A percentile compares a stretch with the other conserved stretches of the same genome.
phyloP scores from a whole-genome alignment of 2,888 invertebrate species.

The Epinotia ramella region DNA sequence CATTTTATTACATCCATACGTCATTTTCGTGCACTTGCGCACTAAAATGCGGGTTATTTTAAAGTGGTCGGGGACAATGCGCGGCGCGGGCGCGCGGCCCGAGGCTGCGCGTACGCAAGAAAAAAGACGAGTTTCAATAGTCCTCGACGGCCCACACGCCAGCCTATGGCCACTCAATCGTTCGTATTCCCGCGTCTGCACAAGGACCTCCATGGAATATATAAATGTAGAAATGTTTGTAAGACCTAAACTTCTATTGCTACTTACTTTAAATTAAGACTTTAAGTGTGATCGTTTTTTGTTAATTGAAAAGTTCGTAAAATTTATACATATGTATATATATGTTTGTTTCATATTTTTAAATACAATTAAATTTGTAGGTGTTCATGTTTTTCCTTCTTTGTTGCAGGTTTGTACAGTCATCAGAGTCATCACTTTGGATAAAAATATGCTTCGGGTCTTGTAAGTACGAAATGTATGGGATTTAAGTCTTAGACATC shows the following conservation, averaged over 20 bases:
- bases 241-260: neutral
- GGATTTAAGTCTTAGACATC: neutral
- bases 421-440: neutral
- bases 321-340: neutral
- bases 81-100: constrained; percentile 47
- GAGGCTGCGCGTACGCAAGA: constrained; percentile 61
- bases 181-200: constrained; percentile 63
- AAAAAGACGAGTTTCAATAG: constrained; percentile 77
- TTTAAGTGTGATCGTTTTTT: no score
- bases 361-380: neutral
- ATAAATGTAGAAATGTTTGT: neutral
- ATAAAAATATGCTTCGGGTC: neutral
- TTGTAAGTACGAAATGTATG: neutral
- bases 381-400: neutral
- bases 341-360: neutral
- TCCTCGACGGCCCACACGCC: constrained; percentile 82
- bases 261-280: no score
- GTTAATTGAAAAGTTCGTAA: no score
- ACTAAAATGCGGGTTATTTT: constrained; percentile 75
- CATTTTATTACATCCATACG: constrained; percentile 62
- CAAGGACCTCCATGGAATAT: constrained; percentile 28
- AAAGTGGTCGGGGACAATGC: constrained; percentile 72
- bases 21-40: constrained; percentile 67
- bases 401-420: constrained; percentile 22
- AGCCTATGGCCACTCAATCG: constrained; percentile 82